Evolutionary conservation across 2,797 vertebrate species (phyloP).

Genomic region (Falco concolor): DNA sequence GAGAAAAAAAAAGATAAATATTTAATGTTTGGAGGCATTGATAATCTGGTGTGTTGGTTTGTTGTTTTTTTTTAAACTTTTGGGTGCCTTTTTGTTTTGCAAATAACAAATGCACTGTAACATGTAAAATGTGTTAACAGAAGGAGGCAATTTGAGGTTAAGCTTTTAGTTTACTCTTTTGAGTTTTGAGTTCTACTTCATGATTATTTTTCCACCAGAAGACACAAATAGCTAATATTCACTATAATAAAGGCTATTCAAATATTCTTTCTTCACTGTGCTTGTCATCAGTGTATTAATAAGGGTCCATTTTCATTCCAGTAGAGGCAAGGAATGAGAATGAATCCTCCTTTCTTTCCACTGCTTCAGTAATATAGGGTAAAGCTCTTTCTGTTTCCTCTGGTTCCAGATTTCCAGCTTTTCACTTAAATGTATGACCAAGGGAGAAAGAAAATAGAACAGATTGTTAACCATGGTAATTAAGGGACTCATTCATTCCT

Average conservation of each 20-base stretch:
- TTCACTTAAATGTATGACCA: not conserved
- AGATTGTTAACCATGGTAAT: constrained; percentile 14
- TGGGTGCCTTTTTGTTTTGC: not conserved
- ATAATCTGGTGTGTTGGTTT: not conserved
- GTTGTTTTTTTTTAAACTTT: not conserved
- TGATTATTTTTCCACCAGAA: not conserved
- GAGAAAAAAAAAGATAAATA: not conserved
- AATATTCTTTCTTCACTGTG: not conserved
- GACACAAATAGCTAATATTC: not conserved
- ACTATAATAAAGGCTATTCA: not conserved
- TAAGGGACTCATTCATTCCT: not conserved
- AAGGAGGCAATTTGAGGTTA: not conserved
- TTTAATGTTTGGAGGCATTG: not conserved
- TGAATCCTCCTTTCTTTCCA: not conserved
- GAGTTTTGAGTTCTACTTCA: not conserved
- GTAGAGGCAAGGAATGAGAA: not conserved
- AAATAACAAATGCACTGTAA: not conserved
- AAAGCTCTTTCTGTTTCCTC: not conserved
- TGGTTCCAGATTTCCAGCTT: not conserved
- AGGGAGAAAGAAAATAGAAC: not conserved
- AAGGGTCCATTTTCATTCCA: not conserved
- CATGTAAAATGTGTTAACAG: not conserved
- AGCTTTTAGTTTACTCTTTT: not conserved
- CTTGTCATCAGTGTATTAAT: not conserved
- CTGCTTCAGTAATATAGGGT: not conserved